Evolutionary conservation across 2,113 vertebrate species (phyloP), one percentile per base, ranked within the genome.

Genomic region (Nesogale talazaci): DNA sequence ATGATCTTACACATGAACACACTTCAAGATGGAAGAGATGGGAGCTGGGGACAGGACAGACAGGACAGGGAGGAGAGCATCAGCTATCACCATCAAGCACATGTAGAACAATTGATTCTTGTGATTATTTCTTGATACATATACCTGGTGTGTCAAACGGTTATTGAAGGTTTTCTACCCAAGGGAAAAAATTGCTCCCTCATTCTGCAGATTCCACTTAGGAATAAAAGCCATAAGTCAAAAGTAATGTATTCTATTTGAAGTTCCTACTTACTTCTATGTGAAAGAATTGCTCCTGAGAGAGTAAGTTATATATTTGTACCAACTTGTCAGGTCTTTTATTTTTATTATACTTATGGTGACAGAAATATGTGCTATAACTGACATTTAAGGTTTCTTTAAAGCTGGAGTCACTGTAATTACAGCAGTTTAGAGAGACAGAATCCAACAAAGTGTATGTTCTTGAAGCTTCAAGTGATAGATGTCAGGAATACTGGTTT

Each of bases 271-370:
- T 6, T 67, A 63, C 36, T 70, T 78, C 34, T 22, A 36, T 1
- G 7, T 83, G 34, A 85, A 94, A 59, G 2, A 88, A 87, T 56
- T 82, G 61, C 6, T 92, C 36, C 81, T 90, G 63, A 87, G 56
- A 94, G 17, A 92, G 16, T 76, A 1, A 38, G 52, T 52, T 52
- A 90, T 42, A 56, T 86, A 65, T 76, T 70, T 90, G 70, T 80
- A 27, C 16, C 38, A 85, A 52, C 81, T 77, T 94, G 29, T 85
- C 38, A 90, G 65, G 80, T 70, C 6, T 81, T 92, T 78, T 69
- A 65, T 83, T 90, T 90, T 81, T 84, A 92, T 81, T 77, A n/a
- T 74, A 93, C 22, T 87, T 93, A 93, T 78, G 31, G 74, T 42
- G 42, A 79, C 27, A 81, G 40, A 84, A 90, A 77, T 90, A 27